Evolutionary conservation across 1,140 invertebrate genomes (phyloP), one percentile per base, ranked within the genome.

Genomic region (Frieseomelitta varia): DNA sequence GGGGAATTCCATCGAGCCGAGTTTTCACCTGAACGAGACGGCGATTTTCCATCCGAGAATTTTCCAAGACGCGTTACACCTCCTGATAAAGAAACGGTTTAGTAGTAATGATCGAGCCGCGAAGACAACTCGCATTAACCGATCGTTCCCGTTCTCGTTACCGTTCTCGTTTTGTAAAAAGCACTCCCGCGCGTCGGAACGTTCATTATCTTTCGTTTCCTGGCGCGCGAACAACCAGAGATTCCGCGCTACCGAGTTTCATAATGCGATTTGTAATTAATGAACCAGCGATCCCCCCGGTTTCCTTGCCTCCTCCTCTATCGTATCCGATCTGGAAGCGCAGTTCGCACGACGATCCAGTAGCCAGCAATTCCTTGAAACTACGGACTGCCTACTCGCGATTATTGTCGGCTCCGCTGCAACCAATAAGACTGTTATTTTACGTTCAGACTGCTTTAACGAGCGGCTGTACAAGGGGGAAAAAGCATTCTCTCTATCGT

Each of bases 201-300:
- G 56, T 76, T 76, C 56, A 76, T 76, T 76, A 76, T 58, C 74
- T 47, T 56, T 47, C 74, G n/a, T 72, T 80, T 55, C 39, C 11
- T 4, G 30, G 21, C 39, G 21, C 63, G 61, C 27, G 63, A 68
- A 30, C 63, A 53, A 76, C 27, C 19, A 11, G 51, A 55, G 77
- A 79, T 68, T 61, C 61, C 55, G 53, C 53, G 55, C 71, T 51
- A 47, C 79, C 39, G 73, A 85, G 84, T 82, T 82, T 82, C 84
- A 72, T 82, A 82, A 85, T 76, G 58, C 67, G 73, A 82, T 85
- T 85, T 72, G 74, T 85, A 85, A 85, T 87, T 88, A 87, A 87
- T 80, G 81, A 80, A 80, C 58, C 19, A 76, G 39, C 72, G 81
- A 87, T 81, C 27, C 53, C 53, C 30, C 39, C 39, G 8, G 8